Base-by-base conservation (phyloP, 2,888 invertebrate species). In the Nysson spinosus region DNA sequence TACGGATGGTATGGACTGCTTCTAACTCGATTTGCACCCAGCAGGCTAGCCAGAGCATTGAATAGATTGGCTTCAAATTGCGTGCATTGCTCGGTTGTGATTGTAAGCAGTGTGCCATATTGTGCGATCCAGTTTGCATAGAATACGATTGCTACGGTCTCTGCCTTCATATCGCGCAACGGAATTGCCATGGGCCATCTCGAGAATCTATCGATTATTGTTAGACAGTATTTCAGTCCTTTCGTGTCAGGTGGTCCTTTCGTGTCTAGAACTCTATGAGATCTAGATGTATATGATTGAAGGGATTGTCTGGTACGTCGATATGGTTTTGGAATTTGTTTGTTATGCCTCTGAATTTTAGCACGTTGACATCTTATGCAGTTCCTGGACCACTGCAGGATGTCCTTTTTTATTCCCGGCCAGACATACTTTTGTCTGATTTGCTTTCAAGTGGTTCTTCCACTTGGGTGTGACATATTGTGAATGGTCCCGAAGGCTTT, bases 151-250 rank as follows among this genome's bases (percentile, higher is more conserved):
- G 81, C 80, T 0, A 83, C 75, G 0, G 81, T 82, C 22, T 75
- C 71, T 0, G 83, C 80, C 9, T 74, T 66, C 22, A 80, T 79
- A 54, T 86, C 67, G 16, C 39, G 37, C 1, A 86, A 19, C 0
- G 86, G 85, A 7, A 80, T 58, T 0, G 80, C 84, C 20, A 79
- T 78, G 3, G 81, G 79, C 80, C 81, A 84, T 7, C 37, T 14
- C 1, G 6, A 16, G 14, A 16, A 12, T 1, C 34, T 16, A 16
- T 34, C 34, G 7, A 34, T 34, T 2, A 14, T 34, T 2, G 16
- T 34, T 1, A 34, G 16, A 14, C 34, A 34, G 7, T 34, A 34
- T 34, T 2, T n/a, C 20, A 39, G 4, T 4, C 11, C n/a, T 39
- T n/a, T n/a, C n/a, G n/a, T n/a, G n/a, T n/a, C n/a, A n/a, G n/a